These are phyloP conservation scores for Malacosoma neustria DNA, from an alignment of 2,888 invertebrate genomes.

Conservation along the genomic window DNA sequence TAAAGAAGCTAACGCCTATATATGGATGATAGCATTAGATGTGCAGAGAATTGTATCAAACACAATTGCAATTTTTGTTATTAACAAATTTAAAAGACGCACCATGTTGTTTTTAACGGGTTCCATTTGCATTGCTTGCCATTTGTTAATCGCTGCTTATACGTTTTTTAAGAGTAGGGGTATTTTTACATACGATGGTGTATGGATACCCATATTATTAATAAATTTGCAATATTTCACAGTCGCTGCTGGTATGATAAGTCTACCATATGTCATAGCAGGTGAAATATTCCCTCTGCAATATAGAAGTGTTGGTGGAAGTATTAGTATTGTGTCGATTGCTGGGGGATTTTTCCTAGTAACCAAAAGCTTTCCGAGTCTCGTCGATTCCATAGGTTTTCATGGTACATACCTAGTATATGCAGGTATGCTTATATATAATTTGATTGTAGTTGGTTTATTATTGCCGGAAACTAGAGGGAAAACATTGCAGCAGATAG, in stretches of 20 bases:
- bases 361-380: conserved; percentile 73
- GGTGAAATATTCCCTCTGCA: conserved; percentile 78
- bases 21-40: conserved; percentile 77
- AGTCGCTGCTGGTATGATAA: conserved; percentile 70
- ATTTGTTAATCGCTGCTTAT: conserved; percentile 58
- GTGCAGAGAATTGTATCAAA: conserved; percentile 71
- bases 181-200: conserved; percentile 24
- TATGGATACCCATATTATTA: conserved; percentile 52
- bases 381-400: conserved; percentile 58
- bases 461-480: conserved; percentile 17
- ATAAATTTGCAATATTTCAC: conserved; percentile 66
- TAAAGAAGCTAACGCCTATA: conserved; percentile 68
- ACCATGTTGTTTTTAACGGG: conserved; percentile 72
- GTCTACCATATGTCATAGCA: conserved; percentile 78
- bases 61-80: conserved; percentile 66
- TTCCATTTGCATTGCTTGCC: conserved; percentile 62
- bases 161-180: conserved; percentile 29
- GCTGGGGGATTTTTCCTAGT: conserved; percentile 72
- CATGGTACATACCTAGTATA: conserved; percentile 24
- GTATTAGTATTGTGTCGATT: conserved; percentile 68
- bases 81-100: conserved; percentile 72
- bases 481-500: conserved; percentile 15
- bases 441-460: conserved; percentile 6
- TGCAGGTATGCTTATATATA: conserved; percentile 11
- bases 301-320: conserved; percentile 74